Evolutionary conservation across 2,888 invertebrate species (phyloP), one percentile per base, ranked within the genome.

Genomic region (Dolomedes plantarius): DNA sequence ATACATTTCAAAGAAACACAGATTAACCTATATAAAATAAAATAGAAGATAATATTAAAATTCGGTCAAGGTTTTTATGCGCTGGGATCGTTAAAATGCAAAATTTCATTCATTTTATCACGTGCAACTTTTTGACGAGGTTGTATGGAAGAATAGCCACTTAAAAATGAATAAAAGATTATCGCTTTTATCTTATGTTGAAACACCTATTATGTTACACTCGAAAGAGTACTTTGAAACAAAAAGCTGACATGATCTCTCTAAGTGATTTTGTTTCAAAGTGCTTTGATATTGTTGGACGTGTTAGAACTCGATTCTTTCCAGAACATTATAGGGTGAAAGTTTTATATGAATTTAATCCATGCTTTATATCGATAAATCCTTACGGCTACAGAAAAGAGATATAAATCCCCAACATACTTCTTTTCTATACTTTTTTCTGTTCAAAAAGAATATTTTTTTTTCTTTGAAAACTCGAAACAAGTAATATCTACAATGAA

Each of bases 311-410:
- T 23, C 23, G 56, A 56, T 23, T 23, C 23, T 16, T 19, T 23
- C 19, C 23, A 56, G 56, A 56, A 56, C 23, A 23, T 56, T 23
- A 56, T 23, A 56, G 19, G 23, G 23, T 19, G 23, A 56, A 56
- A 56, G 56, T 56, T 56, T 56, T 19, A 56, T 56, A 56, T 56
- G 56, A 56, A 56, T 56, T 56, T 56, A 56, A 56, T 56, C 56
- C 56, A 5, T 56, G 23, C 56, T 5, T 56, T 56, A 56, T 56
- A 56, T 23, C 56, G 56, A 56, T 23, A 56, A 56, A 23, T 56
- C 56, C 56, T 16, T 56, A 6, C 23, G n/a, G 7, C 19, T 1
- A 56, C 3, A 56, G 7, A 56, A 56, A 56, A 56, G 56, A 56
- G 56, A 56, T 56, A 56, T 56, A 56, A 56, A 56, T 19, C 56